Conservation (phyloP, 2,113 vertebrate species). For the Sorex araneus region DNA sequence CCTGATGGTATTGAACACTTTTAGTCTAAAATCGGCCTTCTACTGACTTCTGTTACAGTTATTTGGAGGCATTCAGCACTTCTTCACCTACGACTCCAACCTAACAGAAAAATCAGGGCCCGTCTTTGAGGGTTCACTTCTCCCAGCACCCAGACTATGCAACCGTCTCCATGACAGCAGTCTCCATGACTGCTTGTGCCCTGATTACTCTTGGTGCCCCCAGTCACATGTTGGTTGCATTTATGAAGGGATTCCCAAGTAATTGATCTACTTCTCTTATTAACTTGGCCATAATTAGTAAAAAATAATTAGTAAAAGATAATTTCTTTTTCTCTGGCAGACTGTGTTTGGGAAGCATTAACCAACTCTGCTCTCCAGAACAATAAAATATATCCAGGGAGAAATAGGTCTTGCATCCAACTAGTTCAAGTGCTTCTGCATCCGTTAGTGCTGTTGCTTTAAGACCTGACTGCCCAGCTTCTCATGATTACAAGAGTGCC, state of each 20-base stretch:
- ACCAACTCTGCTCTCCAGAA: conserved; percentile 1
- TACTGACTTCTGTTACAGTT: background rate
- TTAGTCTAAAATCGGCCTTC: background rate
- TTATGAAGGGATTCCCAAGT: conserved; percentile 28
- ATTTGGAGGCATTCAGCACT: background rate
- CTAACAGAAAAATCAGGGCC: background rate
- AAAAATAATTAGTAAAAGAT: background rate
- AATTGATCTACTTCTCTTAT: conserved; percentile 10
- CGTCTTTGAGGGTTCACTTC: background rate
- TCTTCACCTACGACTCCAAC: background rate
- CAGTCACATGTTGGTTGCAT: background rate
- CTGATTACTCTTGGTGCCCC: background rate
- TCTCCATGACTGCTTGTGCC: background rate
- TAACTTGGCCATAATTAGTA: background rate
- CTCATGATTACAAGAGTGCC: background rate
- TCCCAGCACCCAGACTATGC: background rate
- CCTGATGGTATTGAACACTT: background rate
- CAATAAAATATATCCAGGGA: background rate
- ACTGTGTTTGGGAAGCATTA: background rate
- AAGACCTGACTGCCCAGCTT: background rate
- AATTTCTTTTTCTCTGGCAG: background rate
- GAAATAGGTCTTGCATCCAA: background rate
- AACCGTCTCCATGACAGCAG: background rate
- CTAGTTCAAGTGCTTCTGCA: background rate
- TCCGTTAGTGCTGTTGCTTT: background rate